Evolutionary conservation across 2,888 invertebrate species (phyloP), one percentile per base, ranked within the genome.

Genomic region (Xiphydria camelus): DNA sequence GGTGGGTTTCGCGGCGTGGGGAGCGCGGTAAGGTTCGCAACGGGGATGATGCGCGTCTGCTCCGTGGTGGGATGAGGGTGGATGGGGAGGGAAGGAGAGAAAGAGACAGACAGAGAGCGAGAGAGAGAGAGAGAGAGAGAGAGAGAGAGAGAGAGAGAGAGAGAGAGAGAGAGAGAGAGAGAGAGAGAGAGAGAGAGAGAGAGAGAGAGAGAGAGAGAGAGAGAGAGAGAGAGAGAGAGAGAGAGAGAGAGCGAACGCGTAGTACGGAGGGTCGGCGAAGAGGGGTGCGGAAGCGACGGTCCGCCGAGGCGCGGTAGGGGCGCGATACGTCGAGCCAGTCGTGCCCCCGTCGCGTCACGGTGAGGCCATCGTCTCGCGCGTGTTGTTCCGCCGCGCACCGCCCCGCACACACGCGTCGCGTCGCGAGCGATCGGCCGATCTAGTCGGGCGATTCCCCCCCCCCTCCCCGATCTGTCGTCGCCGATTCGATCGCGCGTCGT

Each of bases 281-380:
- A 42, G 42, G 43, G 41, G 41, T 33, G 41, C 32, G 53, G 34
- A 41, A 20, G 35, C 26, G 15, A 44, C 31, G 38, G 49, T 4
- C 32, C 20, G 41, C 4, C 43, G 47, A 53, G 48, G 23, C 14
- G 31, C 21, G 40, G 38, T 40, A 37, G 48, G 49, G 50, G 45
- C 42, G 44, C 54, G 57, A 55, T 55, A 57, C 54, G 49, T 41
- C 55, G 53, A 55, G 61, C 58, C 68, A 70, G 70, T 70, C 64
- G 66, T 64, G 64, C 63, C 61, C 63, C 61, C 63, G 68, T 61
- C 65, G 66, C 61, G 68, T 47, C 60, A 51, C 62, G 60, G 63
- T 62, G 50, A 59, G 58, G 62, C 59, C 54, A 61, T 55, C 47
- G 18, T 2, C 22, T 10, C 20, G 23, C 23, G 10, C 10, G 6